These are phyloP conservation scores for Lampris megalopsis DNA, from an alignment of 2,113 vertebrate genomes.

Conservation along the genomic window DNA sequence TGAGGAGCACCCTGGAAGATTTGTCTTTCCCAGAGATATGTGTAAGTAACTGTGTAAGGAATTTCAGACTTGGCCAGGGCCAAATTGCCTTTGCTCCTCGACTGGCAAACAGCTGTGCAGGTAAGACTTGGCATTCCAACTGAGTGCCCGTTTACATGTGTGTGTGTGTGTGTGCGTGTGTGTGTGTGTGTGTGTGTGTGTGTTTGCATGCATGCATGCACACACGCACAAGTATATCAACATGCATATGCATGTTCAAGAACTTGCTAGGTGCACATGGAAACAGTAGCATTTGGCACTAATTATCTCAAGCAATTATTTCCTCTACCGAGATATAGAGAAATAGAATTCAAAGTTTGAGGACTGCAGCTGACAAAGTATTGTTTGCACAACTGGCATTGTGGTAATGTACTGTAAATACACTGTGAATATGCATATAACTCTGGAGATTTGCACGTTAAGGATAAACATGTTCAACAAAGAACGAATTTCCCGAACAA, in stretches of 20 bases:
- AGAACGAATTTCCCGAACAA: neutral
- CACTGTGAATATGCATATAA: too few relatives aligned
- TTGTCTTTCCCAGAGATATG: slow-evolving; percentile 61
- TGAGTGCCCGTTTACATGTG: neutral
- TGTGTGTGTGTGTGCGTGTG: slow-evolving; percentile 17
- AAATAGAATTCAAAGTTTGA: neutral
- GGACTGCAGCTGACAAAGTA: too few relatives aligned
- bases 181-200: slow-evolving; percentile 9
- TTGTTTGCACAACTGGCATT: neutral
- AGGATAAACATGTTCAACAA: neutral
- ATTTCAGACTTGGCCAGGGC: slow-evolving; percentile 48
- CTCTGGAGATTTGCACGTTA: too few relatives aligned
- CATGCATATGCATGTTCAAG: neutral
- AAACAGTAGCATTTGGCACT: slow-evolving; percentile 22
- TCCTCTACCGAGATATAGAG: slow-evolving; percentile 1
- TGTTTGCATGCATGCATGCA: neutral
- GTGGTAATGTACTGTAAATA: neutral
- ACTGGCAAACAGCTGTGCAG: slow-evolving; percentile 27
- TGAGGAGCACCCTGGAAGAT: slow-evolving; percentile 57
- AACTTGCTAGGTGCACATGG: slow-evolving; percentile 6
- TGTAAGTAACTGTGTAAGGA: slow-evolving; percentile 70
- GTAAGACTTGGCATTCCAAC: neutral
- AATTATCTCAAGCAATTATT: slow-evolving; percentile 37
- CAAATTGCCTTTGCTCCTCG: slow-evolving; percentile 47
- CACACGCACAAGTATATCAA: neutral